Evolutionary conservation across 2,113 vertebrate species (phyloP).

Genomic region (Percopsis transmontana): DNA sequence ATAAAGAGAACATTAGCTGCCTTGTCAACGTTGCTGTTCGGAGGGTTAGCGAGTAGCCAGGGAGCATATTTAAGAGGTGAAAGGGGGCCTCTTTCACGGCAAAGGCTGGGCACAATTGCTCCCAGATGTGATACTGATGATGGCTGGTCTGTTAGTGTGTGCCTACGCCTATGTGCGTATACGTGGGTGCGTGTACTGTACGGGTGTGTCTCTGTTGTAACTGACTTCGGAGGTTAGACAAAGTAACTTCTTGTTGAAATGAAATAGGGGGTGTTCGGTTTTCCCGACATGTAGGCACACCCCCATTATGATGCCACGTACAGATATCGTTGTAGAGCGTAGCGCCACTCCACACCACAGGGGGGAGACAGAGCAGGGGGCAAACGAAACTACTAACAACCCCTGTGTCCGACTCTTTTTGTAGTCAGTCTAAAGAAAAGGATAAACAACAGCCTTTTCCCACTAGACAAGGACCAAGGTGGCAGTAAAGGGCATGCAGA

Average conservation of each 20-base stretch:
- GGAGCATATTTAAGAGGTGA: constrained; percentile 23
- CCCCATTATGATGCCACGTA: constrained; percentile 46
- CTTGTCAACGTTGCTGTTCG: neutral
- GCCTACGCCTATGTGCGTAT: constrained; percentile 2
- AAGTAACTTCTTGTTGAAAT: constrained; percentile 46
- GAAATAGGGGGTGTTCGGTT: constrained; percentile 22
- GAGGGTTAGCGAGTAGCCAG: neutral
- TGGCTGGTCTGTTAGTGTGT: constrained; percentile 9
- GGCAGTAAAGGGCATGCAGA: too few species aligned
- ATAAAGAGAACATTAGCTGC: neutral
- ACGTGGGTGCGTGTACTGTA: constrained; percentile 22
- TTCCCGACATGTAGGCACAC: constrained; percentile 26
- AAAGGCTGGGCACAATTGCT: constrained; percentile 55
- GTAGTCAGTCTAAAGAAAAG: too few species aligned
- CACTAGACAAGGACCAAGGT: too few species aligned
- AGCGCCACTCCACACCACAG: constrained; percentile 41
- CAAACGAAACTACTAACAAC: neutral
- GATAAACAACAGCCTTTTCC: too few species aligned
- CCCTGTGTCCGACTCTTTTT: too few species aligned
- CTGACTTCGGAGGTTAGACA: constrained; percentile 41
- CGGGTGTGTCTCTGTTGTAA: constrained; percentile 54
- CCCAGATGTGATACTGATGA: constrained; percentile 61
- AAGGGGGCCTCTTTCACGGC: constrained; percentile 45
- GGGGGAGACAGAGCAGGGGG: constrained; percentile 50
- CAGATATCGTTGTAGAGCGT: constrained; percentile 4